These are phyloP conservation scores for Ooceraea biroi DNA, from an alignment of 1,140 invertebrate species.

Conservation along the genomic window DNA sequence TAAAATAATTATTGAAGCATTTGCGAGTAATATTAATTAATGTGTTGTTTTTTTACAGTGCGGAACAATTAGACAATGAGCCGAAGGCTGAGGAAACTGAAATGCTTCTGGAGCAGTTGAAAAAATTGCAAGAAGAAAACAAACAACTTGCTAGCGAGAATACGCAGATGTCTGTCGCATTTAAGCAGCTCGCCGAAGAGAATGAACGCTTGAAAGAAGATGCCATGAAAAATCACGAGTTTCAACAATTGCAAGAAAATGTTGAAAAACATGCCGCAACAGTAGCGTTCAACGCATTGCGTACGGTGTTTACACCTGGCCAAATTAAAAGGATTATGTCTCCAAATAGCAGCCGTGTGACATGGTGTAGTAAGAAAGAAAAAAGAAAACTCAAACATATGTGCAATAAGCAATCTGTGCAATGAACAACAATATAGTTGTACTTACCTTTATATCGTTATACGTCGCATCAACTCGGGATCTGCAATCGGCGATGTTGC, in stretches of 20 bases:
- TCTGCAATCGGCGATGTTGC: no score
- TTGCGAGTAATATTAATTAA: background rate
- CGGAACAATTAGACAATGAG: background rate
- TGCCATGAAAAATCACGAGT: background rate
- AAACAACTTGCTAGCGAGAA: background rate
- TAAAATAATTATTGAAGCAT: background rate
- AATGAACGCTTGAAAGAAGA: background rate
- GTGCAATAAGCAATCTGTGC: background rate
- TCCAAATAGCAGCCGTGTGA: background rate
- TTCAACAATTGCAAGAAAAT: background rate
- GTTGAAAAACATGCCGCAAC: background rate
- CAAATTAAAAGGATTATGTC: slow-evolving; percentile 3
- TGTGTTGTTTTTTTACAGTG: background rate
- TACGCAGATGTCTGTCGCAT: background rate
- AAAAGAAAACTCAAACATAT: no score
- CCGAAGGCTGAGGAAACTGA: background rate
- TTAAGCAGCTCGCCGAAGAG: background rate
- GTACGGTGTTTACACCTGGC: background rate
- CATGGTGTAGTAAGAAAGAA: no score
- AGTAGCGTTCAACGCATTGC: background rate
- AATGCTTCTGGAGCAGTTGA: background rate
- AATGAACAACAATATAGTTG: background rate
- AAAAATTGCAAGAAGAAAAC: background rate
- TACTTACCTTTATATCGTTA: no score
- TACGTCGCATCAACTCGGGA: no score